phyloP scores from a whole-genome alignment of 2,113 vertebrate species.

The Choloepus hoffmanni region DNA sequence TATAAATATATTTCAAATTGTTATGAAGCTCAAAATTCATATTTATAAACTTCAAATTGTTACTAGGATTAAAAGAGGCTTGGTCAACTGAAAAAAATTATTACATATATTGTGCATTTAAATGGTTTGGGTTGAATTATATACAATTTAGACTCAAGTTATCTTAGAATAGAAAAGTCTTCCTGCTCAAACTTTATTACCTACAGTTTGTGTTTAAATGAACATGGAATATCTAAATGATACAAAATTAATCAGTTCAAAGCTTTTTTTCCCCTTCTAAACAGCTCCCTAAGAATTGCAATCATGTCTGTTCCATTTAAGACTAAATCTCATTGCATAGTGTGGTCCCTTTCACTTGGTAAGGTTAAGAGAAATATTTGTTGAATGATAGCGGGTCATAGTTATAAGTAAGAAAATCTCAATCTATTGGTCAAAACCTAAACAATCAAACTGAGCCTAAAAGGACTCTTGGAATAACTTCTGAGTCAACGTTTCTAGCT shows the following conservation, averaged over 20 bases:
- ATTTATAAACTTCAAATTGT: slow-evolving; percentile 30
- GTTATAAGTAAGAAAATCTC: neutral
- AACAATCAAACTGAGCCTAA: neutral
- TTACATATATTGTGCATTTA: neutral
- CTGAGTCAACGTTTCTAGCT: neutral
- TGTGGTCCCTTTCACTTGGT: neutral
- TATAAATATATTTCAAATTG: slow-evolving; percentile 20
- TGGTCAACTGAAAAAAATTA: neutral
- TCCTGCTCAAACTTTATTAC: neutral
- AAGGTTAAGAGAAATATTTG: neutral
- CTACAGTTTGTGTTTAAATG: neutral
- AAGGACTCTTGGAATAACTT: neutral
- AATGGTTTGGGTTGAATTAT: neutral
- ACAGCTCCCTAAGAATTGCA: neutral
- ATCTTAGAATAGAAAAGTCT: neutral
- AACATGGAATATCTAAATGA: neutral
- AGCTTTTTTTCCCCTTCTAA: neutral
- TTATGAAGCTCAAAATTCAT: neutral
- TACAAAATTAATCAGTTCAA: neutral
- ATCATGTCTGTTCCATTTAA: neutral
- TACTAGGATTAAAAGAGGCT: slow-evolving; percentile 26
- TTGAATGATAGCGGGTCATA: neutral
- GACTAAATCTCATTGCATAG: neutral
- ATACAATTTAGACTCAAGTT: neutral
- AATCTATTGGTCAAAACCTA: slow-evolving; percentile 24